Conservation (phyloP, 53 echinoderm and acorn worm species). For the Echinarachnius parma region DNA sequence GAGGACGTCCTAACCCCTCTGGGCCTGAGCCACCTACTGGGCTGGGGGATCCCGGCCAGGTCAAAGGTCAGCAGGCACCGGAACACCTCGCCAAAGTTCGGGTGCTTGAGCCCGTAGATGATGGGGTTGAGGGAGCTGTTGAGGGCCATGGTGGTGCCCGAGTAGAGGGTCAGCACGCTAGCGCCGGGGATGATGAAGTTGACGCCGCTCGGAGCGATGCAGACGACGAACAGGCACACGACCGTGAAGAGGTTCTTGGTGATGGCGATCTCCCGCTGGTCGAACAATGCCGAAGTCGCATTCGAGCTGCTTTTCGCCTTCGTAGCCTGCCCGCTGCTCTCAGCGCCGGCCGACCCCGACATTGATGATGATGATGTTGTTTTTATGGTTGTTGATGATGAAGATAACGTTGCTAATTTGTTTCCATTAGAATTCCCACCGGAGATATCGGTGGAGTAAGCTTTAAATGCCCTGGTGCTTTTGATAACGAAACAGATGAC, state of each 20-base stretch:
- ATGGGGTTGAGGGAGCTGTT: conserved; percentile 38
- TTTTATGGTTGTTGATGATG: too few species aligned
- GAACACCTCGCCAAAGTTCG: conserved; percentile 34
- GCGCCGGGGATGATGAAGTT: conserved; percentile 40
- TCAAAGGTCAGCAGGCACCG: conserved; percentile 21
- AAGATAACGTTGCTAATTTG: too few species aligned
- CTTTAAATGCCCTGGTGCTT: background rate
- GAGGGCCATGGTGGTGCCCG: background rate
- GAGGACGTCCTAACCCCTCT: too few species aligned
- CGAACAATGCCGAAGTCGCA: too few species aligned
- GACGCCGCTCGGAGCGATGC: background rate
- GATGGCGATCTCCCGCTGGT: conserved; percentile 36
- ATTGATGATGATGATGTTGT: too few species aligned
- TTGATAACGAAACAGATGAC: conserved; percentile 8
- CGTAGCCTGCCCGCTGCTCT: too few species aligned
- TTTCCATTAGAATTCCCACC: too few species aligned
- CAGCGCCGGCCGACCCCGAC: too few species aligned
- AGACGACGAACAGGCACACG: conserved; percentile 22
- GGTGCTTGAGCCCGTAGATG: conserved; percentile 43
- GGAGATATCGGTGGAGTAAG: background rate
- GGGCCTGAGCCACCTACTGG: too few species aligned
- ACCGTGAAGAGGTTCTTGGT: conserved; percentile 36
- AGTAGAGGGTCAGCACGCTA: conserved; percentile 26
- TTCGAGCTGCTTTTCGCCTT: too few species aligned
- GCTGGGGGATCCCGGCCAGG: conserved; percentile 8